phyloP scores from a whole-genome alignment of 2,888 invertebrate species.

The Erpobdella octoculata region DNA sequence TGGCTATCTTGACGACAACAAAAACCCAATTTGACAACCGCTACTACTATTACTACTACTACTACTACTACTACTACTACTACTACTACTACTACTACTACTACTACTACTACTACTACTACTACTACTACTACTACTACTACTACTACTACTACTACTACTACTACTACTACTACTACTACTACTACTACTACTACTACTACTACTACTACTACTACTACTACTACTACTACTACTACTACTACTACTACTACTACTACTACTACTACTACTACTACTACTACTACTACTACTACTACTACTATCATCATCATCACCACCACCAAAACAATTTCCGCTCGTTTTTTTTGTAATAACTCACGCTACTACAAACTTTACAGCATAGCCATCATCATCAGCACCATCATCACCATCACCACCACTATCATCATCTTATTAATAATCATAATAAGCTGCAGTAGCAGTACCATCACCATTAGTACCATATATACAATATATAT shows the following conservation, averaged over 20 bases:
- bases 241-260: constrained; percentile 17
- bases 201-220: constrained; percentile 17
- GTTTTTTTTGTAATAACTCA: too few species aligned
- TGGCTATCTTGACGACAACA: too few species aligned
- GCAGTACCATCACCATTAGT: too few species aligned
- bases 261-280: constrained; percentile 17
- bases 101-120: constrained; percentile 17
- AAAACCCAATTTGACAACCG: not conserved
- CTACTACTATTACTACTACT: constrained; percentile 8
- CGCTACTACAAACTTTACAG: too few species aligned
- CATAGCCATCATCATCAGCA: not conserved
- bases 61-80: constrained; percentile 17
- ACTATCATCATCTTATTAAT: too few species aligned
- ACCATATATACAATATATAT: too few species aligned
- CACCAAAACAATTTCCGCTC: too few species aligned
- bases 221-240: constrained; percentile 17
- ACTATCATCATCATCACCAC: too few species aligned
- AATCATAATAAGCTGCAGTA: too few species aligned
- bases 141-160: constrained; percentile 17
- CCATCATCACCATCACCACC: too few species aligned
- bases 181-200: constrained; percentile 5
- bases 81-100: constrained; percentile 17
- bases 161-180: constrained; percentile 15
- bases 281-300: constrained; percentile 9
- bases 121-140: constrained; percentile 17